Percentiles rank a stretch among this genome's conserved stretches.
Evolutionary conservation across 2,888 invertebrate genomes (phyloP).

Genomic region (Melanotus villosus): DNA sequence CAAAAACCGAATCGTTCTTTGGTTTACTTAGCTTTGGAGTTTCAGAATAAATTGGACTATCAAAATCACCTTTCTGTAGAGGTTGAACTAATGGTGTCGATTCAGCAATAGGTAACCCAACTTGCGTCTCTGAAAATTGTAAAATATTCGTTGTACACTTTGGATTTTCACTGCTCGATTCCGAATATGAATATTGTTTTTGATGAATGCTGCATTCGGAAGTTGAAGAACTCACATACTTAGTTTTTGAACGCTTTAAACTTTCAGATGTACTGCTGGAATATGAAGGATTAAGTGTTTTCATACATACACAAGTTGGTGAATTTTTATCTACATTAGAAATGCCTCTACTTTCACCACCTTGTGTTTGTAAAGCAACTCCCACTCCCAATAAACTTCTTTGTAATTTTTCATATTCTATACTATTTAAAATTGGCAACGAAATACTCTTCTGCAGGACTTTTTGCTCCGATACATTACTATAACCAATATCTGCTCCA

Average conservation of each 20-base stretch:
- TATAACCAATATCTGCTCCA: constrained; percentile 88
- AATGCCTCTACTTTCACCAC: neutral
- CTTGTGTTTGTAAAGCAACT: neutral
- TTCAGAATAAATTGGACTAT: constrained; percentile 12
- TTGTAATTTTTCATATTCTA: constrained; percentile 41
- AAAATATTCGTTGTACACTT: constrained; percentile 8
- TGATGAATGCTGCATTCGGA: neutral
- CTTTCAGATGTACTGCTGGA: constrained; percentile 22
- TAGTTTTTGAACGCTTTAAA: constrained; percentile 1
- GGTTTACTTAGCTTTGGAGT: constrained; percentile 27
- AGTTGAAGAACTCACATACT: constrained; percentile 3
- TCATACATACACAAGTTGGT: neutral
- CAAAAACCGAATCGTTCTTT: constrained; percentile 4
- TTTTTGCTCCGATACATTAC: constrained; percentile 63
- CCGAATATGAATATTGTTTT: neutral
- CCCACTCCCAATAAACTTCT: neutral
- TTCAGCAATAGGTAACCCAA: constrained; percentile 52
- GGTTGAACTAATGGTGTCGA: constrained; percentile 50
- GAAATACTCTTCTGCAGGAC: constrained; percentile 62
- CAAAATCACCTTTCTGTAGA: neutral
- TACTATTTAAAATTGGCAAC: constrained; percentile 57
- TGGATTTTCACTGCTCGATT: constrained; percentile 23
- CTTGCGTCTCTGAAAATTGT: constrained; percentile 38
- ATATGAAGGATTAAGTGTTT: constrained; percentile 11
- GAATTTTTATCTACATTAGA: neutral